phyloP scores from a whole-genome alignment of 2,113 vertebrate genomes.

The Hippoglossus stenolepis region DNA sequence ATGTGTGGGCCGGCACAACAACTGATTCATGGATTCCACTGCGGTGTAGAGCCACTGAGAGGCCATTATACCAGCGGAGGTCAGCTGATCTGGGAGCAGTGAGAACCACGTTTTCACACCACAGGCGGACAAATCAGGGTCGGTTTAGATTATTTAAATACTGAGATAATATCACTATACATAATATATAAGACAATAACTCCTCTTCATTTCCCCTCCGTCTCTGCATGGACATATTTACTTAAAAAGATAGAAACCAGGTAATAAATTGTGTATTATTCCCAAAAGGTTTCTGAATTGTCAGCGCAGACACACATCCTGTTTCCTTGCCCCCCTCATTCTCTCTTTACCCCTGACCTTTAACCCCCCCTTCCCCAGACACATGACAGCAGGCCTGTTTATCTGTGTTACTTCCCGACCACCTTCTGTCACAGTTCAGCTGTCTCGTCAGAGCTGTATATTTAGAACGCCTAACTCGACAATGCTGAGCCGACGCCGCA shows the following conservation, averaged over 20 bases:
- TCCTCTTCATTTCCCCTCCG: not conserved
- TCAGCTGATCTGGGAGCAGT: constrained; percentile 56
- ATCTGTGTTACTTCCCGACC: constrained; percentile 37
- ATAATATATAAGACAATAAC: no score
- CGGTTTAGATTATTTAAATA: not conserved
- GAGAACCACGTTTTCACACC: constrained; percentile 3
- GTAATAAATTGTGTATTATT: constrained; percentile 7
- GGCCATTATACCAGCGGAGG: constrained; percentile 28
- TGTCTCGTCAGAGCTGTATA: constrained; percentile 49
- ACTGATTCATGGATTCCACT: constrained; percentile 65
- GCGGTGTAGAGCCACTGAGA: constrained; percentile 41
- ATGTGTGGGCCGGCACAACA: constrained; percentile 69
- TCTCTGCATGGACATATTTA: not conserved
- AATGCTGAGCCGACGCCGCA: constrained; percentile 23
- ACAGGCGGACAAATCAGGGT: not conserved
- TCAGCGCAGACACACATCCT: constrained; percentile 27
- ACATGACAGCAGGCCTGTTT: constrained; percentile 42
- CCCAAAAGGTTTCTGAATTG: not conserved
- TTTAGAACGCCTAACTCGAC: constrained; percentile 49
- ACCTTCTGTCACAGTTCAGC: constrained; percentile 42
- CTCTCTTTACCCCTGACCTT: constrained; percentile 37
- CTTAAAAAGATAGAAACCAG: not conserved
- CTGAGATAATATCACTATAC: not conserved
- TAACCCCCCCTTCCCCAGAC: constrained; percentile 36
- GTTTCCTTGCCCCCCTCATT: constrained; percentile 7